These are phyloP conservation scores for Eustalomyia histrio DNA, from an alignment of 2,888 invertebrate genomes.

Conservation along the genomic window DNA sequence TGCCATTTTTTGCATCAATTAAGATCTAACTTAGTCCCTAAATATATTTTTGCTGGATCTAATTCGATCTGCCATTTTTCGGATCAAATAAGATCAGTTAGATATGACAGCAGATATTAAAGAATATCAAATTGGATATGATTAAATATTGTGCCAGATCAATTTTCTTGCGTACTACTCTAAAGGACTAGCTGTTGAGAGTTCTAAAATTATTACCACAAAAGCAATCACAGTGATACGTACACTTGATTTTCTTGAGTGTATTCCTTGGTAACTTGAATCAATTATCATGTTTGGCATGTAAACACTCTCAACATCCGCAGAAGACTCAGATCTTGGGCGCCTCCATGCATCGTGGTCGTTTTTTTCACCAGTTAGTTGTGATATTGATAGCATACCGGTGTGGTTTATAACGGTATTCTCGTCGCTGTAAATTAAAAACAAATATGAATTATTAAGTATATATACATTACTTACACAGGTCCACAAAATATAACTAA, in stretches of 20 bases:
- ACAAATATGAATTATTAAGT: neutral
- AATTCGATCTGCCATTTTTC: no score
- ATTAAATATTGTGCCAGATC: no score
- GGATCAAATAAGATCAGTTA: no score
- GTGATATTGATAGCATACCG: conserved; percentile 76
- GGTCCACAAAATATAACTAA: no score
- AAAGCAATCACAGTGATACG: conserved; percentile 65
- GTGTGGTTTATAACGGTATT: conserved; percentile 83
- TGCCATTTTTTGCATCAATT: no score
- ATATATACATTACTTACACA: neutral
- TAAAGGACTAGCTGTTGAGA: no score
- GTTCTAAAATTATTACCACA: no score
- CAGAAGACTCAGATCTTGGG: conserved; percentile 89
- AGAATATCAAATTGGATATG: no score
- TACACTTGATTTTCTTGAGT: conserved; percentile 79
- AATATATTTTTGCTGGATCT: no score
- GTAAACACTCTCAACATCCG: conserved; percentile 88
- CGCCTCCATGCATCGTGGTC: conserved; percentile 86
- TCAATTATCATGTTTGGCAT: conserved; percentile 79
- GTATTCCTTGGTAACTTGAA: conserved; percentile 77
- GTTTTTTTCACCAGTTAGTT: conserved; percentile 77
- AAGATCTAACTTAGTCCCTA: no score
- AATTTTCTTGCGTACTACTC: no score
- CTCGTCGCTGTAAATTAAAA: conserved; percentile 85
- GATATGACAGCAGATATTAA: no score